Conservation (phyloP, 30 jellyfish, hydroid and myxozoan genomes). For the Aurelia sp. region DNA sequence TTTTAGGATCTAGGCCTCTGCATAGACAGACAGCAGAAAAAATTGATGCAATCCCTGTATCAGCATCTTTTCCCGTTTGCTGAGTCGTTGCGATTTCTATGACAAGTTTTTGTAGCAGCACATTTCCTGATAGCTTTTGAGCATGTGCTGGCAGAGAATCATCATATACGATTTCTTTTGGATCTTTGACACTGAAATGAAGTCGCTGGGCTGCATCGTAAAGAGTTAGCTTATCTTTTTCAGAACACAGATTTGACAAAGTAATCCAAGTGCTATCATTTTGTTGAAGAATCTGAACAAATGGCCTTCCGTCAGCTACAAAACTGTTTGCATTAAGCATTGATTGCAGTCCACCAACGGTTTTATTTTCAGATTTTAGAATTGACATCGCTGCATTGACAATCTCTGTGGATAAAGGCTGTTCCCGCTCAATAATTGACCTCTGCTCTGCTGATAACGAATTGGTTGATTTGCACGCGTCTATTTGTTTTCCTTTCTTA, state of each 20-base stretch:
- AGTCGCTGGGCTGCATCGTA: slow-evolving; percentile 2
- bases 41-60: background rate
- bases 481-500: background rate
- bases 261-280: background rate
- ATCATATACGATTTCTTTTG: background rate
- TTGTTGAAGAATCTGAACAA: background rate
- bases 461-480: background rate
- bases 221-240: background rate
- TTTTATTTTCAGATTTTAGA: background rate
- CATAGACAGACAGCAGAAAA: background rate
- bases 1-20: background rate
- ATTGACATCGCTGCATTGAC: slow-evolving; percentile 23
- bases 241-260: slow-evolving; percentile 3
- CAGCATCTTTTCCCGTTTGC: too few species aligned
- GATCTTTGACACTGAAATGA: background rate
- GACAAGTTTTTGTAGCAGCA: background rate
- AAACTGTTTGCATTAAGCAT: too few species aligned
- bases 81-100: background rate
- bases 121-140: background rate
- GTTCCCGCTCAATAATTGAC: too few species aligned
- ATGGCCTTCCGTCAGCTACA: background rate
- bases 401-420: background rate
- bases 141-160: background rate
- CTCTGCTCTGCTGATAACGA: too few species aligned
- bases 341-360: background rate